A percentile compares a stretch with the other conserved stretches of the same genome.
Evolutionary conservation across 2,888 invertebrate genomes (phyloP).

Genomic region (Beris chalybata): DNA sequence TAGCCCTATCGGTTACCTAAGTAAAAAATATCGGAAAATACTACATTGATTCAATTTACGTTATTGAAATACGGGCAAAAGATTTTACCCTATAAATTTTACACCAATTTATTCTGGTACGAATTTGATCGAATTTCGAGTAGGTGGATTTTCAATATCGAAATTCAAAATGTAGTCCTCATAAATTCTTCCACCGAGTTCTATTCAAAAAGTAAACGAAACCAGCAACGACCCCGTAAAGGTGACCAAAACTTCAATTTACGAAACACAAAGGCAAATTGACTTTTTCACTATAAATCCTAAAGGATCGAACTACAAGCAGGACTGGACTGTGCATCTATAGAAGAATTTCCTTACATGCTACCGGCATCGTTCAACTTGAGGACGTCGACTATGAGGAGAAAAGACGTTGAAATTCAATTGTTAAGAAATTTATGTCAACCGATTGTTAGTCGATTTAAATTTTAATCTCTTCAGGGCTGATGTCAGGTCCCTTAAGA

Average conservation of each 20-base stretch:
- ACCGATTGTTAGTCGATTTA: slow-evolving; percentile 35
- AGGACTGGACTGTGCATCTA: slow-evolving; percentile 1
- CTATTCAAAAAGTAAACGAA: slow-evolving; percentile 25
- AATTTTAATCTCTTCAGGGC: slow-evolving; percentile 34
- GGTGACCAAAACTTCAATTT: slow-evolving; percentile 34
- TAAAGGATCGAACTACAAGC: slow-evolving; percentile 17
- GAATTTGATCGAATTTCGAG: too few relatives aligned
- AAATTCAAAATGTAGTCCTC: background rate
- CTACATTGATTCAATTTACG: too few relatives aligned
- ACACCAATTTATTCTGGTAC: too few relatives aligned
- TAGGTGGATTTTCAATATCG: too few relatives aligned
- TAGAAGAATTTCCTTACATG: slow-evolving; percentile 30
- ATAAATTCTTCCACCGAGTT: slow-evolving; percentile 14
- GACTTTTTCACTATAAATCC: slow-evolving; percentile 34
- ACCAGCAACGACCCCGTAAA: slow-evolving; percentile 13
- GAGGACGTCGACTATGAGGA: slow-evolving; percentile 25
- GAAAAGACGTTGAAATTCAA: slow-evolving; percentile 32
- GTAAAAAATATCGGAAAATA: too few relatives aligned
- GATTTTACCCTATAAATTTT: too few relatives aligned
- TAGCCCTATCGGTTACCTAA: too few relatives aligned
- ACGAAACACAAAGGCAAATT: slow-evolving; percentile 35
- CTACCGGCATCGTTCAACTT: slow-evolving; percentile 26
- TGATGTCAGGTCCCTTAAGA: slow-evolving; percentile 26
- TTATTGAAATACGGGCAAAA: too few relatives aligned
- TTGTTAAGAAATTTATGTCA: slow-evolving; percentile 36